A percentile compares a stretch with the other conserved stretches of the same genome.
phyloP scores from a whole-genome alignment of 2,113 vertebrate genomes.

The Cranoglanis bouderius region DNA sequence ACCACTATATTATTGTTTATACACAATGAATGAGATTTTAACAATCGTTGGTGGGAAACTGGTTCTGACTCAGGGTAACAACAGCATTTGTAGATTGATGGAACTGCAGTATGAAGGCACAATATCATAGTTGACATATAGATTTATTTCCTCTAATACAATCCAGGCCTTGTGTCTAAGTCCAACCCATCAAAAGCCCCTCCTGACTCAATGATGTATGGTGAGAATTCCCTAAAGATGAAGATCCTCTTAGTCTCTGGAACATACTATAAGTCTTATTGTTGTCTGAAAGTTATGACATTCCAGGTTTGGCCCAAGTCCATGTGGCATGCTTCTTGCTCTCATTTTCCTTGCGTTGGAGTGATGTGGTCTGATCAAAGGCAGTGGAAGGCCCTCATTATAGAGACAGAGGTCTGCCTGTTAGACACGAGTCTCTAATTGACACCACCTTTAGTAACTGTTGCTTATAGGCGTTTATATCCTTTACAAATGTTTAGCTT shows the following conservation, averaged over 20 bases:
- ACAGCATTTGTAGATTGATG: not conserved
- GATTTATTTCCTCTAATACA: constrained; percentile 38
- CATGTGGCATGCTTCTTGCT: not conserved
- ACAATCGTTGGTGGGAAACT: not conserved
- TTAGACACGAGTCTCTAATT: not conserved
- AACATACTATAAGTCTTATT: constrained; percentile 27
- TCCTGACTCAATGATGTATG: constrained; percentile 13
- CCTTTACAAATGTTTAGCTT: not conserved
- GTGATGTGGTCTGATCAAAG: not conserved
- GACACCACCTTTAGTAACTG: not conserved
- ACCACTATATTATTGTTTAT: not conserved
- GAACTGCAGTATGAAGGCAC: constrained; percentile 2
- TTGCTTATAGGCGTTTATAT: not conserved
- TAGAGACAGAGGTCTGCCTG: not conserved
- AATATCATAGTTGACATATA: not conserved
- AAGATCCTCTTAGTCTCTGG: constrained; percentile 10
- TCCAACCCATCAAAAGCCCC: not conserved
- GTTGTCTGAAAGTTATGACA: constrained; percentile 27
- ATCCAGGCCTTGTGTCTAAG: constrained; percentile 17
- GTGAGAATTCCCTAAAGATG: constrained; percentile 12
- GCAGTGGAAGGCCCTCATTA: not conserved
- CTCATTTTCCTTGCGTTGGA: not conserved
- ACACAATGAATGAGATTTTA: not conserved
- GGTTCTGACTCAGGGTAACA: not conserved
- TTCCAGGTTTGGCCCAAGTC: constrained; percentile 8